These are phyloP conservation scores for Ictidomys tridecemlineatus DNA, from an alignment of 2,113 vertebrate genomes.

Conservation along the genomic window DNA sequence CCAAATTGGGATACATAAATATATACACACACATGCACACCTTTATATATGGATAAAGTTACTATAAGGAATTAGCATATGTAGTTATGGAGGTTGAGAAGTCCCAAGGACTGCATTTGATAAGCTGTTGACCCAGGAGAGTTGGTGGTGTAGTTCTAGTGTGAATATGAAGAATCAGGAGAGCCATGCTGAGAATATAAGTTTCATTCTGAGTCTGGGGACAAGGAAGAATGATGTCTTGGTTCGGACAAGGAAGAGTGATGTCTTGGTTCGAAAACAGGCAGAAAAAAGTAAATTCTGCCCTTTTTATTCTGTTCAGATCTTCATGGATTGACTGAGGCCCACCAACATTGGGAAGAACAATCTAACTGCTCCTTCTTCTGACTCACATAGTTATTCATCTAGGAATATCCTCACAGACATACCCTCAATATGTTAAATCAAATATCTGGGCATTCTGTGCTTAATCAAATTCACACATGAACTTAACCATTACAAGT, in stretches of 20 bases:
- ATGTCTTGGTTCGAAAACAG: not conserved
- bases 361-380: not conserved
- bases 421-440: not conserved
- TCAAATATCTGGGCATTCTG: not conserved
- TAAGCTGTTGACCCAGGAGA: not conserved
- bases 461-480: not conserved
- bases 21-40: not conserved
- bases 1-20: too few relatives aligned
- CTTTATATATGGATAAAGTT: not conserved
- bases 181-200: not conserved
- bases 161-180: not conserved
- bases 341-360: not conserved
- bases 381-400: not conserved
- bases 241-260: too few relatives aligned
- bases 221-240: not conserved
- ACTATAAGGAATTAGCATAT: not conserved
- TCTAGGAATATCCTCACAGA: not conserved
- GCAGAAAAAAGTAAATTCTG: not conserved
- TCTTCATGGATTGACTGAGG: not conserved
- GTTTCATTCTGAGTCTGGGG: not conserved
- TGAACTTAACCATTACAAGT: not conserved
- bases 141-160: not conserved
- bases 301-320: not conserved
- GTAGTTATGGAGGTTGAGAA: not conserved
- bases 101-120: not conserved